Evolutionary conservation across 2,888 invertebrate genomes (phyloP).

Genomic region (Caenorhabditis sinica): DNA sequence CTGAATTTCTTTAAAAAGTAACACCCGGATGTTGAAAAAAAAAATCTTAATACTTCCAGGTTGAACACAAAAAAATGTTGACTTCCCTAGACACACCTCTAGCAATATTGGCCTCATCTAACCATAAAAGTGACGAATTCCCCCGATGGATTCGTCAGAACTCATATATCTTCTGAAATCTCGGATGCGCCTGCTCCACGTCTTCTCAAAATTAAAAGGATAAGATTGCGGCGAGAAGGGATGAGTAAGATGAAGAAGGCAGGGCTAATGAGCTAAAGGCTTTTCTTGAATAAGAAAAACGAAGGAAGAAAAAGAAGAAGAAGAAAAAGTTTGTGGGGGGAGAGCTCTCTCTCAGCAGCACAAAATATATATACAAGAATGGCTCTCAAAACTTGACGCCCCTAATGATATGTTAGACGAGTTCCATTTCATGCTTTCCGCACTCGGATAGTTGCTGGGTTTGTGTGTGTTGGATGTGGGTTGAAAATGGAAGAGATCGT

Average conservation of each 20-base stretch:
- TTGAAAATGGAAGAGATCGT: neutral
- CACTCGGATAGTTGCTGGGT: slow-evolving; percentile 2
- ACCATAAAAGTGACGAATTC: slow-evolving; percentile 12
- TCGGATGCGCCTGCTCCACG: neutral
- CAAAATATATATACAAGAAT: slow-evolving; percentile 44
- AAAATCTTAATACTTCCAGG: too few species aligned
- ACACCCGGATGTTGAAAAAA: too few species aligned
- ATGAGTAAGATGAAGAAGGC: slow-evolving; percentile 40
- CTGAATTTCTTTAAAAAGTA: too few species aligned
- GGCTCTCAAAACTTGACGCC: slow-evolving; percentile 60
- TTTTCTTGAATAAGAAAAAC: neutral
- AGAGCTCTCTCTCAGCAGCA: neutral
- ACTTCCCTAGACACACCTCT: neutral
- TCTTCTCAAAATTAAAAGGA: slow-evolving; percentile 15
- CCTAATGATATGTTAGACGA: slow-evolving; percentile 61
- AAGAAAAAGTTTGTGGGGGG: neutral
- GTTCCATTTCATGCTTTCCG: slow-evolving; percentile 3
- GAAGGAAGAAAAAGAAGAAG: neutral
- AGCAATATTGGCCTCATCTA: neutral
- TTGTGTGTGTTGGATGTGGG: neutral
- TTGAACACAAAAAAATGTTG: too few species aligned
- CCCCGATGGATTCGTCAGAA: neutral
- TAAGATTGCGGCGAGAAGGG: neutral
- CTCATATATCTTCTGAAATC: too few species aligned
- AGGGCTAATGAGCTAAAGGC: neutral